Conservation (phyloP, 2,888 invertebrate species). For the Drosophila seclusa region DNA sequence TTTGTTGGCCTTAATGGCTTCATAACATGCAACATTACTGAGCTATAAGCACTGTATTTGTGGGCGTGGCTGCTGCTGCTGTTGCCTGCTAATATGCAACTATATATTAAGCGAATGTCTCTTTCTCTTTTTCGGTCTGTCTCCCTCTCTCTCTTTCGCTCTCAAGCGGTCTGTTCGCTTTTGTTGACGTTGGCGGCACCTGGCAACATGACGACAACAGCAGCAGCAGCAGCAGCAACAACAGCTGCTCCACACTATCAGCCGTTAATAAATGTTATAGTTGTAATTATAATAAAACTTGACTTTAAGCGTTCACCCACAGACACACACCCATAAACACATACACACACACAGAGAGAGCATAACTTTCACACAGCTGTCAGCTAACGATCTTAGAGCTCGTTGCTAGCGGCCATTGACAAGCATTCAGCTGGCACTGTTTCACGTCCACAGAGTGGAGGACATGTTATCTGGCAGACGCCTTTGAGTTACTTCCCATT, state of each 20-base stretch:
- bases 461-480: conserved; percentile 36
- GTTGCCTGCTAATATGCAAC: conserved; percentile 70
- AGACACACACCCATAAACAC: conserved; percentile 16
- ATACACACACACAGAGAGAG: conserved; percentile 10
- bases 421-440: conserved; percentile 33
- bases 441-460: conserved; percentile 14
- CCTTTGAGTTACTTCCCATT: conserved; percentile 34
- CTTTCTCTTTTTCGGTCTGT: not conserved
- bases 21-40: conserved; percentile 78
- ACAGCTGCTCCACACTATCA: conserved; percentile 60
- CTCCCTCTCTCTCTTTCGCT: conserved; percentile 1
- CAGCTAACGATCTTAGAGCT: conserved; percentile 53
- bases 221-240: conserved; percentile 24
- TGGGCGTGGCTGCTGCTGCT: conserved; percentile 55
- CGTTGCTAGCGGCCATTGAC: conserved; percentile 46
- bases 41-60: conserved; percentile 53
- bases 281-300: conserved; percentile 81
- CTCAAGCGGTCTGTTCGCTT: conserved; percentile 13
- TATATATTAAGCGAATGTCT: conserved; percentile 69
- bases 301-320: conserved; percentile 62
- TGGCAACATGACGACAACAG: conserved; percentile 48
- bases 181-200: conserved; percentile 66
- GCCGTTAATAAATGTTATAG: conserved; percentile 79
- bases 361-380: conserved; percentile 44
- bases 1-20: conserved; percentile 76